Conservation (phyloP, 2,888 invertebrate genomes). For the Sylvicola cinctus region DNA sequence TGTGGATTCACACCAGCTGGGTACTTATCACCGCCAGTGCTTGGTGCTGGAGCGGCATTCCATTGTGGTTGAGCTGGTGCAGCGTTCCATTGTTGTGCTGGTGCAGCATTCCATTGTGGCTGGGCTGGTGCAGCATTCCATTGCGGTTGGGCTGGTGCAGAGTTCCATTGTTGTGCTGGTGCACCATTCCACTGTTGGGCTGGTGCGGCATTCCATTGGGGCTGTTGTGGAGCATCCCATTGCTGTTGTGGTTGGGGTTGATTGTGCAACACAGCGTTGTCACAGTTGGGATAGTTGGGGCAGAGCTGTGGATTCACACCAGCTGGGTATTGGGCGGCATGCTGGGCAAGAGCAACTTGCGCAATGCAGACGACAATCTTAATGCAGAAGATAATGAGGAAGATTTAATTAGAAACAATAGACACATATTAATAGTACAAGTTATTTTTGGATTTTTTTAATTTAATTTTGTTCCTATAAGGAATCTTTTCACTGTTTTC, state of each 20-base stretch:
- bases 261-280: slow-evolving; percentile 25
- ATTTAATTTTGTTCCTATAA: no score
- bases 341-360: slow-evolving; percentile 17
- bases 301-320: slow-evolving; percentile 28
- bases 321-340: slow-evolving; percentile 27
- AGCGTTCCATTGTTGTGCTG: slow-evolving; percentile 4
- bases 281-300: slow-evolving; percentile 30
- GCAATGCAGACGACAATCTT: no score
- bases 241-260: slow-evolving; percentile 10
- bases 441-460: no score
- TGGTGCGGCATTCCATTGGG: slow-evolving; percentile 2
- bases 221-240: slow-evolving; percentile 9
- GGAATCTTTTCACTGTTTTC: no score
- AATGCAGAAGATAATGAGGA: no score
- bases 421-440: no score
- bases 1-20: slow-evolving; percentile 29
- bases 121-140: slow-evolving; percentile 4
- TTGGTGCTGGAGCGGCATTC: background rate
- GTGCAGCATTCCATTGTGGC: slow-evolving; percentile 4
- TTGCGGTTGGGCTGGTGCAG: slow-evolving; percentile 6
- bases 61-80: slow-evolving; percentile 2
- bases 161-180: slow-evolving; percentile 10
- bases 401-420: no score
- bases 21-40: slow-evolving; percentile 15
- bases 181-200: slow-evolving; percentile 10